Conservation (phyloP, 2,888 invertebrate species). For the Pterostichus madidus region DNA sequence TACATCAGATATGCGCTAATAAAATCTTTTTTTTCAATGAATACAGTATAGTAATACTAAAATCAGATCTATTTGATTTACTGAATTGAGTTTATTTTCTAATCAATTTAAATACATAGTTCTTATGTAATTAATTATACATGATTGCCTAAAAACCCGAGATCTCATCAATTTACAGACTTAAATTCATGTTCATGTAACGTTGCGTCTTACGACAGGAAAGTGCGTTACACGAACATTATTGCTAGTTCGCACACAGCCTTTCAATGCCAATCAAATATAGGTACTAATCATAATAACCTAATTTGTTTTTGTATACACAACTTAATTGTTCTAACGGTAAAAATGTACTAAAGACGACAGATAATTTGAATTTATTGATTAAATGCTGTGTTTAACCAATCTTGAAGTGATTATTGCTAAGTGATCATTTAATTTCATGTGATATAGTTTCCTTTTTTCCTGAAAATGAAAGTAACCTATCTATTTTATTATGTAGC, state of each 20-base stretch:
- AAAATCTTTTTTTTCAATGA: too few relatives aligned
- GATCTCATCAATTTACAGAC: conserved; percentile 25
- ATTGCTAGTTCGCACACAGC: conserved; percentile 49
- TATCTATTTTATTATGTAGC: background rate
- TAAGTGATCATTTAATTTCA: conserved; percentile 44
- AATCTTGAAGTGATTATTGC: background rate
- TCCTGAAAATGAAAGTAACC: conserved; percentile 10
- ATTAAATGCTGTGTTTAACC: conserved; percentile 31
- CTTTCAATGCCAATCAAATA: conserved; percentile 46
- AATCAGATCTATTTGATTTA: background rate
- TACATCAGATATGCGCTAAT: too few relatives aligned
- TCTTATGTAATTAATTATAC: conserved; percentile 30
- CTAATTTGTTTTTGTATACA: conserved; percentile 23
- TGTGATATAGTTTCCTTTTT: conserved; percentile 4
- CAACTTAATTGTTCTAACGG: conserved; percentile 7
- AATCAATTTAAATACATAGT: conserved; percentile 41
- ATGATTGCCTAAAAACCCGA: conserved; percentile 53
- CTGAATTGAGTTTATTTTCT: conserved; percentile 42
- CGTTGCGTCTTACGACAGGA: background rate
- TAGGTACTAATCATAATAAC: conserved; percentile 29
- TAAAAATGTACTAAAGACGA: conserved; percentile 32
- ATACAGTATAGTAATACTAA: background rate
- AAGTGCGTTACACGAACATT: conserved; percentile 34
- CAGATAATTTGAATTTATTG: conserved; percentile 32
- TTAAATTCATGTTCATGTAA: conserved; percentile 28